Evolutionary conservation across 2,113 vertebrate genomes (phyloP).

Genomic region (Argyrosomus japonicus): DNA sequence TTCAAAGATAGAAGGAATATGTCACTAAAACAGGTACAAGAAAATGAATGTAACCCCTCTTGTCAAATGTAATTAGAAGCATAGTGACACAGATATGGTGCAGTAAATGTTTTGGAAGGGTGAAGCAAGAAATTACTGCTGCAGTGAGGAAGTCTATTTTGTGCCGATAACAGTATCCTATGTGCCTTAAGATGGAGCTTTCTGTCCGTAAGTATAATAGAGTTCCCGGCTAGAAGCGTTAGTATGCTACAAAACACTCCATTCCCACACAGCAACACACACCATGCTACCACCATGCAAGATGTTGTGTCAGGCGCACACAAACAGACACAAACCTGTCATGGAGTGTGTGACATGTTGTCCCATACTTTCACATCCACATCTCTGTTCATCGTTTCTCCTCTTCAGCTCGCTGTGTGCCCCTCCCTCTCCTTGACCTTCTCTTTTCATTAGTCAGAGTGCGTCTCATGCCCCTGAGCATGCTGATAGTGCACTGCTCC

Average conservation of each 20-base stretch:
- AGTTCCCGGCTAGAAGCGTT: neutral
- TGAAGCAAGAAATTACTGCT: slow-evolving; percentile 51
- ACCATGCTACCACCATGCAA: neutral
- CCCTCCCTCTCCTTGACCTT: slow-evolving; percentile 80
- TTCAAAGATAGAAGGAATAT: slow-evolving; percentile 63
- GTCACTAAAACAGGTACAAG: slow-evolving; percentile 65
- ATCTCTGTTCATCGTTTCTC: slow-evolving; percentile 65
- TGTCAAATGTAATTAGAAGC: slow-evolving; percentile 75
- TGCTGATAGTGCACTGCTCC: slow-evolving; percentile 81
- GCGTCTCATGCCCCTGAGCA: slow-evolving; percentile 80
- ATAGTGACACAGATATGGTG: slow-evolving; percentile 48
- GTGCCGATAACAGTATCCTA: slow-evolving; percentile 23
- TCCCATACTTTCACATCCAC: slow-evolving; percentile 67
- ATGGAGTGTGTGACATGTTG: slow-evolving; percentile 62
- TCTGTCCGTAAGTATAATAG: slow-evolving; percentile 28
- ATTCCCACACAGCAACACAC: neutral
- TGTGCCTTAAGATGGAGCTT: slow-evolving; percentile 34
- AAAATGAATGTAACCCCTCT: slow-evolving; percentile 71
- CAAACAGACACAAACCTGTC: slow-evolving; percentile 36
- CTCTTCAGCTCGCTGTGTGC: slow-evolving; percentile 27
- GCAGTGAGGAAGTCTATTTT: slow-evolving; percentile 23
- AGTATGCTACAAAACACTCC: neutral
- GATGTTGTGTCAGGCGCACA: neutral
- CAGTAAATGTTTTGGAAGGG: slow-evolving; percentile 55
- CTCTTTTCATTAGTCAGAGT: slow-evolving; percentile 85